These are phyloP conservation scores for Homarus americanus DNA, from an alignment of 1,140 invertebrate genomes.

Conservation along the genomic window DNA sequence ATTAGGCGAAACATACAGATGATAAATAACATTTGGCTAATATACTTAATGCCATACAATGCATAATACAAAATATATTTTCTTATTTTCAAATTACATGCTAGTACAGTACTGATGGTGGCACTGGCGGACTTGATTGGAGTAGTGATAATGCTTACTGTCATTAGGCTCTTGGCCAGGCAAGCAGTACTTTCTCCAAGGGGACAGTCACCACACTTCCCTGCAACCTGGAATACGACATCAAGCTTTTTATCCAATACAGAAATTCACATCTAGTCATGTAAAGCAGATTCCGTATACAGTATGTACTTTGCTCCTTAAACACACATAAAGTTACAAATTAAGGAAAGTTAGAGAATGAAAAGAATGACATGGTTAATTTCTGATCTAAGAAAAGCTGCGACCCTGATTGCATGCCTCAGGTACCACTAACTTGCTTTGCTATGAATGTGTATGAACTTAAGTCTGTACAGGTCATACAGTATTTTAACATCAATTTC, in stretches of 20 bases:
- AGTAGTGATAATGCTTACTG: not conserved
- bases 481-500: no score
- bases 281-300: no score
- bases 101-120: not conserved
- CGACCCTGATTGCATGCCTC: no score
- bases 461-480: no score
- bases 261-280: not conserved
- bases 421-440: not conserved
- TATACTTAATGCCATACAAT: not conserved
- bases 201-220: conserved; percentile 60
- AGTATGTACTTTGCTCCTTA: no score
- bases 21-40: not conserved
- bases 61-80: not conserved
- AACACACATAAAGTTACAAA: no score
- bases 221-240: conserved; percentile 44
- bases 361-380: not conserved
- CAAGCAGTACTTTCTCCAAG: conserved; percentile 54
- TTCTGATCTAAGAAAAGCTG: not conserved
- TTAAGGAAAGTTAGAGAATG: not conserved
- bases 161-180: conserved; percentile 30
- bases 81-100: not conserved
- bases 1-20: not conserved
- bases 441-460: no score
- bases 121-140: not conserved
- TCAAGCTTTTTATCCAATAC: not conserved